These are phyloP conservation scores for Rhopalosiphum padi DNA, from an alignment of 1,140 invertebrate genomes.

Conservation along the genomic window DNA sequence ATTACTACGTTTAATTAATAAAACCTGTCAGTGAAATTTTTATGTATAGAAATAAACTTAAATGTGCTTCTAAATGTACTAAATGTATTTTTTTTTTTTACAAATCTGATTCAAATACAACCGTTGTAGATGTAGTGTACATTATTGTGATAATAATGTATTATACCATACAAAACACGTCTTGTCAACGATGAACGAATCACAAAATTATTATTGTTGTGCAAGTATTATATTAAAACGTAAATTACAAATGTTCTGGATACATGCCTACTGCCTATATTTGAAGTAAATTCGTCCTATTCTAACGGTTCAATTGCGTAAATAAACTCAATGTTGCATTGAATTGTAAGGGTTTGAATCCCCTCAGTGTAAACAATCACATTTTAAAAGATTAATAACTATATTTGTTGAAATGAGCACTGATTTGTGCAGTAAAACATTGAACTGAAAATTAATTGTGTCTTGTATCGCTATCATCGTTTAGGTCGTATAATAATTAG, in stretches of 20 bases:
- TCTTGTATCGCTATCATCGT: background rate
- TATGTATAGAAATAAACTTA: background rate
- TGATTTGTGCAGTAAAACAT: background rate
- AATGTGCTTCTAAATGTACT: background rate
- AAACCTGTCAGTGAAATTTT: background rate
- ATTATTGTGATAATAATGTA: background rate
- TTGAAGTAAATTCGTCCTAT: background rate
- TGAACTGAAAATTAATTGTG: constrained; percentile 7
- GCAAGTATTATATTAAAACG: background rate
- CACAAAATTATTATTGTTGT: background rate
- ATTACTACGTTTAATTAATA: background rate
- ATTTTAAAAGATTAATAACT: background rate
- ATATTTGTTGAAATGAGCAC: background rate
- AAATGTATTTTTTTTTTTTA: background rate
- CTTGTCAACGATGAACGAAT: background rate
- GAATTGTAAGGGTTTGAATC: background rate
- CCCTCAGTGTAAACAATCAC: background rate
- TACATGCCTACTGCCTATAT: background rate
- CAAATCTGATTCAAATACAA: background rate
- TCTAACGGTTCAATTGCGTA: background rate
- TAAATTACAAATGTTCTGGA: background rate
- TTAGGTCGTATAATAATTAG: constrained; percentile 9
- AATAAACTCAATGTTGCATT: background rate
- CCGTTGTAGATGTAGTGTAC: background rate
- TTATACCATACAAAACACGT: background rate